Evolutionary conservation across 2,888 invertebrate species (phyloP).

Genomic region (Andrena fulva): DNA sequence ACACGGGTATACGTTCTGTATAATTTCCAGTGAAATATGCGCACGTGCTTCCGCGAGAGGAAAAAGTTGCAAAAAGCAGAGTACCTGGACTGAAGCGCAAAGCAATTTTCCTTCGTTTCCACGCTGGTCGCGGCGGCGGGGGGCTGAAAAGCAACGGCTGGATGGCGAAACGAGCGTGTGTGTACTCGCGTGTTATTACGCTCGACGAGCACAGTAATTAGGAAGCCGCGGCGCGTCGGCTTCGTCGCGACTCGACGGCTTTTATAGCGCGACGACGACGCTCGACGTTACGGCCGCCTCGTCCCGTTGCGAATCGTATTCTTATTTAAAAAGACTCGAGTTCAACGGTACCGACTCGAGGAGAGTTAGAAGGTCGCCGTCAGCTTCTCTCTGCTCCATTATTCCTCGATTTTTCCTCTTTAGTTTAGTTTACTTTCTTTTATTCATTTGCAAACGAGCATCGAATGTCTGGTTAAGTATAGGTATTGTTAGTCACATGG

Average conservation of each 20-base stretch:
- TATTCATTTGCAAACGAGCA: no score
- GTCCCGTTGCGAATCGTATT: background rate
- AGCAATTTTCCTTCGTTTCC: background rate
- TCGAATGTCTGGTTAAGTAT: no score
- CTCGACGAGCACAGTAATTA: constrained; percentile 34
- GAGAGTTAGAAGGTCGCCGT: background rate
- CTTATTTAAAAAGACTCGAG: background rate
- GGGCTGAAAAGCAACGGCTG: background rate
- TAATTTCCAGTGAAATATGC: no score
- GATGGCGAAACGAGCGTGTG: background rate
- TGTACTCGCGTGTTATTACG: constrained; percentile 33
- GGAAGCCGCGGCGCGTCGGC: constrained; percentile 8
- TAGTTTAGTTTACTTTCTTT: background rate
- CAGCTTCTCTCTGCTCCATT: background rate
- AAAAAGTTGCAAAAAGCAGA: background rate
- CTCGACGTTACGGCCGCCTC: constrained; percentile 23
- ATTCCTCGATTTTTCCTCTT: background rate
- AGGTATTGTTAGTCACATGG: no score
- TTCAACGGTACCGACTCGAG: constrained; percentile 3
- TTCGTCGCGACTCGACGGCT: constrained; percentile 11
- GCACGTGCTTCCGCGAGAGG: background rate
- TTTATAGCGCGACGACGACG: constrained; percentile 24
- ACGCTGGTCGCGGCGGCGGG: background rate
- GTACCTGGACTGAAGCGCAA: background rate
- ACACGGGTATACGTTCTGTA: no score